phyloP scores from a whole-genome alignment of 1,140 invertebrate genomes.

The Bradynema listronoti region DNA sequence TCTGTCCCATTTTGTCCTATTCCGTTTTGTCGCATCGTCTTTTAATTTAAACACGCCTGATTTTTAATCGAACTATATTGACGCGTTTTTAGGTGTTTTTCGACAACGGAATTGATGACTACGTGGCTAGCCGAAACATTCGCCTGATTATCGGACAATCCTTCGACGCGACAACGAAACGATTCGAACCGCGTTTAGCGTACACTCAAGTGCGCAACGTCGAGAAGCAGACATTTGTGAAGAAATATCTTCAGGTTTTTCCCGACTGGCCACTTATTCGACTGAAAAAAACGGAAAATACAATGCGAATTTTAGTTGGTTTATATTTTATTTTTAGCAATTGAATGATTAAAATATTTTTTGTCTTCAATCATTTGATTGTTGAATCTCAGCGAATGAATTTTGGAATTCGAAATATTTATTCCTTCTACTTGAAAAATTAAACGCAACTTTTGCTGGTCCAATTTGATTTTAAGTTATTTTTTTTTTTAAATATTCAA shows the following conservation, averaged over 20 bases:
- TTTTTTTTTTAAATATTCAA: no score
- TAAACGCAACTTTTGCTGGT: no score
- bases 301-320: slow-evolving; percentile 17
- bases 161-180: slow-evolving; percentile 1
- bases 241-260: slow-evolving; percentile 12
- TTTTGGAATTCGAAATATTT: no score
- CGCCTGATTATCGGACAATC: slow-evolving; percentile 23
- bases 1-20: no score
- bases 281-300: slow-evolving; percentile 25
- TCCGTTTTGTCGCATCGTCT: no score
- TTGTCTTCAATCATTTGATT: no score
- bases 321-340: slow-evolving; percentile 6
- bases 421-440: no score
- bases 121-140: slow-evolving; percentile 20
- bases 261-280: slow-evolving; percentile 28
- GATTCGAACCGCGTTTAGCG: slow-evolving; percentile 18
- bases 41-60: no score
- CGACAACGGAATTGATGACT: slow-evolving; percentile 25
- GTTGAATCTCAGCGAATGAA: no score
- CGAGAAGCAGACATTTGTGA: background rate
- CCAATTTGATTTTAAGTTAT: no score
- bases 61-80: no score
- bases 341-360: no score
- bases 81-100: slow-evolving; percentile 22
- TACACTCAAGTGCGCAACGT: slow-evolving; percentile 11